These are phyloP conservation scores for Sitobion miscanthi DNA, from an alignment of 1,140 invertebrate species.

Conservation along the genomic window DNA sequence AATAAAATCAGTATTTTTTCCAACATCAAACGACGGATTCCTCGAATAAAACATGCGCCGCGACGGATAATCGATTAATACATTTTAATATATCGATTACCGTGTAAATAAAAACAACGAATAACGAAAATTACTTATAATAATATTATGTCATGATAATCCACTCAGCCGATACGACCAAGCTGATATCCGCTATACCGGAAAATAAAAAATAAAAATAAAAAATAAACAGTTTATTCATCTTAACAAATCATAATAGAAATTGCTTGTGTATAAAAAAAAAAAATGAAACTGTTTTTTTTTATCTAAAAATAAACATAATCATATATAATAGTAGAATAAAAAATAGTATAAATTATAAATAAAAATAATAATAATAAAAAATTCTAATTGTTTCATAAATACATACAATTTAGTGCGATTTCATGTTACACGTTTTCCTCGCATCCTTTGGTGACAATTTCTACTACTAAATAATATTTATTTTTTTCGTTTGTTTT, in stretches of 20 bases:
- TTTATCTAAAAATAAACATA: constrained; percentile 52
- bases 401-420: constrained; percentile 46
- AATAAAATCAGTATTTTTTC: neutral
- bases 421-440: constrained; percentile 40
- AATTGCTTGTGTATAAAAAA: constrained; percentile 47
- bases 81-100: neutral
- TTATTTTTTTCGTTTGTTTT: constrained; percentile 3
- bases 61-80: neutral
- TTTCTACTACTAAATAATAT: constrained; percentile 55
- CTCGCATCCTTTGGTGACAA: constrained; percentile 52
- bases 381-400: constrained; percentile 43
- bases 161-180: neutral
- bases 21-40: neutral
- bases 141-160: neutral
- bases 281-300: constrained; percentile 45
- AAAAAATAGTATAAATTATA: constrained; percentile 53
- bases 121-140: neutral
- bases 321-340: constrained; percentile 48
- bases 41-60: neutral
- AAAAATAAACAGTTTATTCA: constrained; percentile 56
- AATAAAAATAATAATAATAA: constrained; percentile 48
- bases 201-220: constrained; percentile 45
- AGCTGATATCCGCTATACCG: neutral
- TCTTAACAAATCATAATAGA: constrained; percentile 53
- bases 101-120: neutral